Evolutionary conservation across 2,888 invertebrate species (phyloP).

Genomic region (Scrobipalpa costella): DNA sequence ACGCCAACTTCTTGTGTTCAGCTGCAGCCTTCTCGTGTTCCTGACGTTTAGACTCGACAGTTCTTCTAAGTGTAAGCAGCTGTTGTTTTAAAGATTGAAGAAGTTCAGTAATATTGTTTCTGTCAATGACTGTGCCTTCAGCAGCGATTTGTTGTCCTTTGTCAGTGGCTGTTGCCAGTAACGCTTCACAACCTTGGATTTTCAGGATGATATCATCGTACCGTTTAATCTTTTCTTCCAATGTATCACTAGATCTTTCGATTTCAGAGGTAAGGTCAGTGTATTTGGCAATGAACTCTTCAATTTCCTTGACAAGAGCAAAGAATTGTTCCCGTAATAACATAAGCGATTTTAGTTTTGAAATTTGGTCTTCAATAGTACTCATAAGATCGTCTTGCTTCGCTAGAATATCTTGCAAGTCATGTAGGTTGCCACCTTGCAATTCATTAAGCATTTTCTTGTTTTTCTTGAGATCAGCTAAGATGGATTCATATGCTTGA

Average conservation of each 20-base stretch:
- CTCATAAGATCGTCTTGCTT: constrained; percentile 93
- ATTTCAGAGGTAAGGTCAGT: constrained; percentile 92
- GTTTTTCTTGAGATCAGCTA: constrained; percentile 88
- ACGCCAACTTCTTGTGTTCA: constrained; percentile 91
- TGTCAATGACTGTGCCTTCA: constrained; percentile 93
- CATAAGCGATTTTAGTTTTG: constrained; percentile 88
- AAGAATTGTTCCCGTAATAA: constrained; percentile 93
- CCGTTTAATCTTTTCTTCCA: constrained; percentile 92
- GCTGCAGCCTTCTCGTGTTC: constrained; percentile 94
- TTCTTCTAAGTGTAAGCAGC: constrained; percentile 87
- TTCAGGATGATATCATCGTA: constrained; percentile 92
- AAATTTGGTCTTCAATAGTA: constrained; percentile 92
- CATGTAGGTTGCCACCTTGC: constrained; percentile 88
- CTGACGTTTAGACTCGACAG: constrained; percentile 92
- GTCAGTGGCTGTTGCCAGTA: constrained; percentile 92
- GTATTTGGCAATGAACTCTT: constrained; percentile 92
- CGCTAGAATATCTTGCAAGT: constrained; percentile 88
- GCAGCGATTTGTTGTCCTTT: constrained; percentile 96
- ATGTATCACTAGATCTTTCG: constrained; percentile 89
- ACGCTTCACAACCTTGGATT: constrained; percentile 94
- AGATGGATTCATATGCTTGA: constrained; percentile 88
- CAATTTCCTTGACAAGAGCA: constrained; percentile 91
- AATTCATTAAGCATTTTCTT: constrained; percentile 89
- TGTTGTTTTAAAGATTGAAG: constrained; percentile 93
- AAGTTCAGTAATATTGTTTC: constrained; percentile 93